Percentiles rank a stretch among this genome's conserved stretches.
Conservation (phyloP, 2,888 invertebrate species). For the Synanthedon vespiformis region DNA sequence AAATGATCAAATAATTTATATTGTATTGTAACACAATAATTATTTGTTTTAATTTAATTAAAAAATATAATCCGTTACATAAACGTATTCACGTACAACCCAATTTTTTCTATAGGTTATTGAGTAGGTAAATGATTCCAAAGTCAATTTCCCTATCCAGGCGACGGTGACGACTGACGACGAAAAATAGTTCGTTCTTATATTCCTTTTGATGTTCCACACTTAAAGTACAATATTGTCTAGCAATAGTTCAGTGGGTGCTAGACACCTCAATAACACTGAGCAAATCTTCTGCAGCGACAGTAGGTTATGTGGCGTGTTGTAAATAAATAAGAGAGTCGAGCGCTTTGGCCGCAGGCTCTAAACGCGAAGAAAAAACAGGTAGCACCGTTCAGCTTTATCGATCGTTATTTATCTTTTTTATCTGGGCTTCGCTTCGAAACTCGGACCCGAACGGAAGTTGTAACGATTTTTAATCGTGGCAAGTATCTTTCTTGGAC, state of each 20-base stretch:
- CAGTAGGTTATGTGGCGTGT: not conserved
- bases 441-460: constrained; percentile 62
- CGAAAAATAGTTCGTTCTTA: too few relatives aligned
- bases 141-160: not conserved
- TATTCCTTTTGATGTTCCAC: too few relatives aligned
- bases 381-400: constrained; percentile 65
- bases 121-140: not conserved
- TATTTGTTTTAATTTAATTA: too few relatives aligned
- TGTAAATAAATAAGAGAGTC: constrained; percentile 11
- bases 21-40: too few relatives aligned
- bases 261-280: too few relatives aligned
- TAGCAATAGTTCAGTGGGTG: too few relatives aligned
- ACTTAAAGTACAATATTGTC: too few relatives aligned
- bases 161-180: too few relatives aligned
- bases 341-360: constrained; percentile 34
- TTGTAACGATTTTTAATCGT: constrained; percentile 70
- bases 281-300: not conserved
- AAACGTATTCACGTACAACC: too few relatives aligned
- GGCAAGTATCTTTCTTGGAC: constrained; percentile 61
- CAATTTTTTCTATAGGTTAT: too few relatives aligned
- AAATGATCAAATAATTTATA: too few relatives aligned
- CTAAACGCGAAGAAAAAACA: constrained; percentile 54
- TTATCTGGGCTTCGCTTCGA: constrained; percentile 52
- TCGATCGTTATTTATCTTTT: constrained; percentile 68
- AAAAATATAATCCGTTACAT: too few relatives aligned